Conservation (phyloP, 2,113 vertebrate genomes). For the Aspidoscelis tigris region DNA sequence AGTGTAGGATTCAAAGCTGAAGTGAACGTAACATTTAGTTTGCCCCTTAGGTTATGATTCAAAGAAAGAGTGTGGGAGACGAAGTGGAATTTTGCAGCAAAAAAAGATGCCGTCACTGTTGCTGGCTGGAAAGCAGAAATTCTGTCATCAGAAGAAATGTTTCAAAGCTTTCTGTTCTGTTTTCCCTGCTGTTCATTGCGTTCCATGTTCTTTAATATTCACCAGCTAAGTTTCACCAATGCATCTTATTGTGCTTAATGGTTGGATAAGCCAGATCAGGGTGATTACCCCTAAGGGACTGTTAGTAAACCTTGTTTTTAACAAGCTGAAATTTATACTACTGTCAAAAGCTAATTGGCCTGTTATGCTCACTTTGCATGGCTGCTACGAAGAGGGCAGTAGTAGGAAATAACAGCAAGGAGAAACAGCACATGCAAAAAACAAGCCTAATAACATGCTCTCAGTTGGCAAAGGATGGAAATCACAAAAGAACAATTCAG, state of each 20-base stretch:
- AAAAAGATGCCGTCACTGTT: not conserved
- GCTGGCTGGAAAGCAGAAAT: constrained; percentile 16
- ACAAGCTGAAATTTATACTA: constrained; percentile 56
- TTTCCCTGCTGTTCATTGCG: constrained; percentile 15
- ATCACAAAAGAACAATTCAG: constrained; percentile 30
- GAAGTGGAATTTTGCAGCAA: not conserved
- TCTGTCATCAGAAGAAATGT: constrained; percentile 12
- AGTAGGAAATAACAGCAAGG: constrained; percentile 9
- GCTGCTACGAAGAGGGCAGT: constrained; percentile 37
- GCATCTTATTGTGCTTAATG: constrained; percentile 52
- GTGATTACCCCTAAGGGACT: constrained; percentile 43
- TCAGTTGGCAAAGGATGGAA: constrained; percentile 23
- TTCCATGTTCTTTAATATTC: constrained; percentile 48
- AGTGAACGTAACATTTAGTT: not conserved
- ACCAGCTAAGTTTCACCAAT: constrained; percentile 40
- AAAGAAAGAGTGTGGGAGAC: constrained; percentile 4
- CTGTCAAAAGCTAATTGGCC: constrained; percentile 61
- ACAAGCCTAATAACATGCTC: constrained; percentile 25
- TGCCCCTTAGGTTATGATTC: constrained; percentile 8
- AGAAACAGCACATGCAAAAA: constrained; percentile 31
- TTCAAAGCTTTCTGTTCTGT: not conserved
- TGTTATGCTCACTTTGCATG: constrained; percentile 51
- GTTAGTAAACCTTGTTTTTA: constrained; percentile 65
- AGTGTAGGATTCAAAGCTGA: not conserved
- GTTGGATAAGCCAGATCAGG: constrained; percentile 37